Evolutionary conservation across 2,888 invertebrate genomes (phyloP).

Genomic region (Tanypteryx hageni): DNA sequence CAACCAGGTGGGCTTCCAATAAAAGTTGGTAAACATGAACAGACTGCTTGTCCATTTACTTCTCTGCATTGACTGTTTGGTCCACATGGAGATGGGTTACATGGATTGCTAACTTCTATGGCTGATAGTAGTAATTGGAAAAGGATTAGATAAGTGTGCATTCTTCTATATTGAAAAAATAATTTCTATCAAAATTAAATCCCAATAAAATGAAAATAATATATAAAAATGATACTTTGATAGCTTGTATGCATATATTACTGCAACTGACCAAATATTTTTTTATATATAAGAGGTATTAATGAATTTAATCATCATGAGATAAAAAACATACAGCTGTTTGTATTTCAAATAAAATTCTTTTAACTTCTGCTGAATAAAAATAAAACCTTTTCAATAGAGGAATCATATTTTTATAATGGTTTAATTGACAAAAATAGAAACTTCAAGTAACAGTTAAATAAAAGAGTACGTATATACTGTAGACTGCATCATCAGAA

Average conservation of each 20-base stretch:
- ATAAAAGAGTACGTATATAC: too few species aligned
- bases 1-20: conserved; percentile 85
- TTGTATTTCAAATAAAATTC: too few species aligned
- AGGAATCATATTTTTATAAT: too few species aligned
- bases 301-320: too few species aligned
- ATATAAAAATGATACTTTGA: not conserved
- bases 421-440: too few species aligned
- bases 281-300: too few species aligned
- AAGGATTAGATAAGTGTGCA: not conserved
- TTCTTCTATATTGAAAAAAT: not conserved
- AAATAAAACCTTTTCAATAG: too few species aligned
- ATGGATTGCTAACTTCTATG: conserved; percentile 74
- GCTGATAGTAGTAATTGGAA: conserved; percentile 9
- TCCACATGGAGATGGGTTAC: conserved; percentile 85
- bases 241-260: not conserved
- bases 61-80: conserved; percentile 85
- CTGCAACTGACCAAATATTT: too few species aligned
- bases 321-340: too few species aligned
- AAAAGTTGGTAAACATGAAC: conserved; percentile 83
- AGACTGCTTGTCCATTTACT: conserved; percentile 82
- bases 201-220: not conserved
- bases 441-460: too few species aligned
- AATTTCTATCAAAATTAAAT: not conserved
- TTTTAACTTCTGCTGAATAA: too few species aligned
- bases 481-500: too few species aligned